Evolutionary conservation across 2,888 invertebrate genomes (phyloP), one percentile per base, ranked within the genome.

Genomic region (Charanyca ferruginea): DNA sequence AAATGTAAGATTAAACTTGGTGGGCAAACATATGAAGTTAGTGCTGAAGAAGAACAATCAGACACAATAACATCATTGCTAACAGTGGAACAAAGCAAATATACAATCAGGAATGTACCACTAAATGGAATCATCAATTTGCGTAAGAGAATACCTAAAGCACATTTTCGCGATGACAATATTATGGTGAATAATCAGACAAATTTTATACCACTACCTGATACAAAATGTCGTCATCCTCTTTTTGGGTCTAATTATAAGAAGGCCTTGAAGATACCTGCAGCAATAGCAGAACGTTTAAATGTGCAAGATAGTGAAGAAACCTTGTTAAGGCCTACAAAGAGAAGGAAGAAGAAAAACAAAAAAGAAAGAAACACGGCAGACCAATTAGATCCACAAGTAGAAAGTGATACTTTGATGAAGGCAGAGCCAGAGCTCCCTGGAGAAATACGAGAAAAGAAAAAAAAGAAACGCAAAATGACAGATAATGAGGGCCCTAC

Each of bases 211-310:
- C 91, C 92, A 16, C 75, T 94, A 45, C 94, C 94, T 2, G 91
- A 91, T 42, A 94, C 92, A 9, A 94, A 94, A 81, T 89, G 88
- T 66, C 89, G 94, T 0, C 94, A 94, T 81, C 94, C 94, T 7
- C 85, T 94, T 1, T 93, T 94, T 80, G 94, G 94, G 1, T 73
- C 85, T 1, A 78, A 93, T 77, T 94, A 92, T 77, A 91, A 91
- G 71, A 90, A 87, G 67, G 86, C 88, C 9, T 85, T 92, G 4
- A 91, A 91, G 80, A 64, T 93, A 54, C 87, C 91, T 7, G 42
- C 81, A 38, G 66, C 79, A n/a, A 79, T 91, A 47, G 79, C 81
- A 16, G 83, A 86, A 64, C 83, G 90, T 2, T 82, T 92, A 48
- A 80, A 84, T 20, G 60, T 59, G 51, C 62, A 58, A 6, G 52